phyloP scores from a whole-genome alignment of 1,140 invertebrate genomes.

The Caenorhabditis briggsae region DNA sequence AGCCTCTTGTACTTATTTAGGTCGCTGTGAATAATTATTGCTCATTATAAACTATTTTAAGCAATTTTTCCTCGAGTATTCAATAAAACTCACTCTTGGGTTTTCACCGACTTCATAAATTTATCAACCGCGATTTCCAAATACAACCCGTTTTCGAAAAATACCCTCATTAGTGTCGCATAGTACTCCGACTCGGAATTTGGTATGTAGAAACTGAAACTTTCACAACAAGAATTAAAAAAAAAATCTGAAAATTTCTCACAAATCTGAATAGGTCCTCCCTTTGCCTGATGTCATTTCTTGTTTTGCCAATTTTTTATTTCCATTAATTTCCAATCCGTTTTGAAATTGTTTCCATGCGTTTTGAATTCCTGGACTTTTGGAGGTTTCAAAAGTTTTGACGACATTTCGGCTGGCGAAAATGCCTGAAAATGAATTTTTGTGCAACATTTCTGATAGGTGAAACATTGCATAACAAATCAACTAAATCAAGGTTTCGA shows the following conservation, averaged over 20 bases:
- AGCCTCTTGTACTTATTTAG: too few relatives aligned
- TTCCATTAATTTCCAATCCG: background rate
- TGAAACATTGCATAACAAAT: too few relatives aligned
- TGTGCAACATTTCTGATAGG: too few relatives aligned
- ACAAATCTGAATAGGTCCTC: background rate
- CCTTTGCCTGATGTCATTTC: background rate
- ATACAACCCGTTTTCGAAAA: constrained; percentile 1
- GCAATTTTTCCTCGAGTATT: background rate
- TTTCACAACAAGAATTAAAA: background rate
- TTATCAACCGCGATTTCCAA: background rate
- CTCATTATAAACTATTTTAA: too few relatives aligned
- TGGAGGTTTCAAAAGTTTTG: background rate
- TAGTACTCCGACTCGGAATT: background rate
- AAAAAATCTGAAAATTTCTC: background rate
- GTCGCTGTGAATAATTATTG: too few relatives aligned
- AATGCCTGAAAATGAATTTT: background rate
- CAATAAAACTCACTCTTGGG: background rate
- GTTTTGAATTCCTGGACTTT: background rate
- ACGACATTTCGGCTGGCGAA: background rate
- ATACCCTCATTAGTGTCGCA: constrained; percentile 9
- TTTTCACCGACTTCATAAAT: background rate
- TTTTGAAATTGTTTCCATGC: background rate
- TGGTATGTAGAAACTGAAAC: constrained; percentile 39
- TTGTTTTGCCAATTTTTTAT: background rate
- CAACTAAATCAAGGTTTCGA: too few relatives aligned